These are phyloP conservation scores for Torymus aiolomorphi DNA, from an alignment of 2,888 invertebrate genomes.

Conservation along the genomic window DNA sequence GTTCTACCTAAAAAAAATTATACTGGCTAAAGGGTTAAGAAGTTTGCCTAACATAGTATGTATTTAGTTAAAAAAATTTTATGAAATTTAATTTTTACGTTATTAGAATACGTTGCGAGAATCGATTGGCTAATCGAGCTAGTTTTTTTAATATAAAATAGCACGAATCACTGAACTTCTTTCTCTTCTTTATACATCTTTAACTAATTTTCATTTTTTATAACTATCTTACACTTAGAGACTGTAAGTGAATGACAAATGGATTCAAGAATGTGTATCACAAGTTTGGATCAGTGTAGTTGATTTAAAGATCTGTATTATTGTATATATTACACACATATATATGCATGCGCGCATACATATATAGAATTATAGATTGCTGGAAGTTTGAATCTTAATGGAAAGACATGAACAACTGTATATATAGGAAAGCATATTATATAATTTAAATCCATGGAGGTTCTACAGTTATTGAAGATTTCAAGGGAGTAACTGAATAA, in stretches of 20 bases:
- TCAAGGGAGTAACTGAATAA: too few species aligned
- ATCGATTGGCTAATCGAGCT: conserved; percentile 58
- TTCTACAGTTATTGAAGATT: too few species aligned
- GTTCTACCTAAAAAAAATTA: not conserved
- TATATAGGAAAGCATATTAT: conserved; percentile 15
- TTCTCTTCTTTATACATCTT: conserved; percentile 53
- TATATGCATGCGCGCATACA: conserved; percentile 25
- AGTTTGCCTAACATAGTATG: conserved; percentile 7
- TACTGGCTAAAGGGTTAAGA: conserved; percentile 38
- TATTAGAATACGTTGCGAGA: conserved; percentile 54
- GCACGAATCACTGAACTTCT: conserved; percentile 61
- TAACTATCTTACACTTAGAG: conserved; percentile 58
- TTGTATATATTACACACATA: conserved; percentile 32
- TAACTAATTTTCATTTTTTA: conserved; percentile 55
- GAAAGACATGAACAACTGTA: conserved; percentile 39
- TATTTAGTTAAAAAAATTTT: conserved; percentile 25
- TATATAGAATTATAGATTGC: conserved; percentile 41
- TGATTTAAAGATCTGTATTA: conserved; percentile 60
- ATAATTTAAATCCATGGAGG: conserved; percentile 35
- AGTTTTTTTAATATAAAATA: conserved; percentile 63
- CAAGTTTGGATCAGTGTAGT: conserved; percentile 65
- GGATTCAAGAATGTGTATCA: conserved; percentile 64
- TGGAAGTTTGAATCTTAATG: conserved; percentile 45
- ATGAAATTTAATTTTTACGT: not conserved
- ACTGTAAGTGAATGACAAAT: conserved; percentile 61